Conservation (phyloP, 2,888 invertebrate genomes). For the Archaeoteleia sp. region DNA sequence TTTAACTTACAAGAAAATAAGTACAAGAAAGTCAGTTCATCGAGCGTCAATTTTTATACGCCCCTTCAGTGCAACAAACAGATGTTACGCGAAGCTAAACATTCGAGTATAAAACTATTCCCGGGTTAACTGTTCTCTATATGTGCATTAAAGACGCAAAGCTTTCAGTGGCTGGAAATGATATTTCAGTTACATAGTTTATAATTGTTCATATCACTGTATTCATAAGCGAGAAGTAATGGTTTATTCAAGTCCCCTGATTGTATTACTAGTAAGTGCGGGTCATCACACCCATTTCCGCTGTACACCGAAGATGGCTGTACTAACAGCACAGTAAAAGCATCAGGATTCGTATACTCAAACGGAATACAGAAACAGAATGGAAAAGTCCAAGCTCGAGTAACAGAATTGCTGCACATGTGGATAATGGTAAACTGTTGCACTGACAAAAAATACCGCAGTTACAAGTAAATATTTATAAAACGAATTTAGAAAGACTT, state of each 20-base stretch:
- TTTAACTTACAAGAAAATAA: too few species aligned
- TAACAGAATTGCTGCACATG: background rate
- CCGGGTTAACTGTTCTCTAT: constrained; percentile 28
- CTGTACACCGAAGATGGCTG: constrained; percentile 26
- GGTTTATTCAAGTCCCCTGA: constrained; percentile 26
- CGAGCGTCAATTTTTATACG: constrained; percentile 23
- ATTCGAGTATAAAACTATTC: constrained; percentile 25
- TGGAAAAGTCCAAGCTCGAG: constrained; percentile 9
- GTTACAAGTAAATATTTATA: too few species aligned
- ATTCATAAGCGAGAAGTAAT: constrained; percentile 31
- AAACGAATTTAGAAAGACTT: too few species aligned
- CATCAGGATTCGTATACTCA: constrained; percentile 14
- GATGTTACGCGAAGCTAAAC: constrained; percentile 31
- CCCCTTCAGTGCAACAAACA: constrained; percentile 12
- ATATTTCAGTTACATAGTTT: constrained; percentile 15
- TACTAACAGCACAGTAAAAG: constrained; percentile 12
- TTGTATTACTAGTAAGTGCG: constrained; percentile 30
- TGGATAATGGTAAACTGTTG: constrained; percentile 3
- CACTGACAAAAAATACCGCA: too few species aligned
- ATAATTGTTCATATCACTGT: constrained; percentile 29
- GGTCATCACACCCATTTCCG: constrained; percentile 35
- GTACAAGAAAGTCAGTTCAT: constrained; percentile 4
- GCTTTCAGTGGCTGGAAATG: constrained; percentile 19
- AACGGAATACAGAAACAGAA: constrained; percentile 21
- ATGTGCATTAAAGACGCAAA: constrained; percentile 20